These are phyloP conservation scores for Baccha elongata DNA, from an alignment of 2,888 invertebrate species.

Conservation along the genomic window DNA sequence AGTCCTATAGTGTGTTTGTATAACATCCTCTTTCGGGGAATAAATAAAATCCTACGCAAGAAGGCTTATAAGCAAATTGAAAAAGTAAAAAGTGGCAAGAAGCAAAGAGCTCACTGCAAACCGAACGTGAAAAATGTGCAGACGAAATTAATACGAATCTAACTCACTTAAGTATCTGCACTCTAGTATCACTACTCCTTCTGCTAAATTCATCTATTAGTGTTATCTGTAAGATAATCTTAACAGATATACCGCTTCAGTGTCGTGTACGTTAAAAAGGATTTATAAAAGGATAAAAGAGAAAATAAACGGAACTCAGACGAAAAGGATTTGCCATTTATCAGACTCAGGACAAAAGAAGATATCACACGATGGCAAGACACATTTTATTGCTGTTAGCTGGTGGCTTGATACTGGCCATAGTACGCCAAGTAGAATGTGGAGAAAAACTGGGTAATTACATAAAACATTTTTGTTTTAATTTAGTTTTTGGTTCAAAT, in stretches of 20 bases:
- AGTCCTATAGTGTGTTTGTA: background rate
- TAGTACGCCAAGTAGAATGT: slow-evolving; percentile 64
- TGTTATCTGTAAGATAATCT: slow-evolving; percentile 69
- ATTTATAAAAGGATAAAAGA: slow-evolving; percentile 33
- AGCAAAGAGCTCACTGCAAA: slow-evolving; percentile 31
- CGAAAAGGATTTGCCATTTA: slow-evolving; percentile 46
- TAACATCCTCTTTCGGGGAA: background rate
- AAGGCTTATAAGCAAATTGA: slow-evolving; percentile 47
- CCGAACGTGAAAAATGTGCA: slow-evolving; percentile 62
- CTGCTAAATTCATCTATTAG: slow-evolving; percentile 58
- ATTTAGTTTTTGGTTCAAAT: background rate
- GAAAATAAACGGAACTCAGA: slow-evolving; percentile 40
- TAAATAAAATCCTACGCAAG: slow-evolving; percentile 10
- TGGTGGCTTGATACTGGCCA: slow-evolving; percentile 66
- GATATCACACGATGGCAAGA: slow-evolving; percentile 58
- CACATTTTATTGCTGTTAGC: slow-evolving; percentile 70
- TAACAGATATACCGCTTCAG: slow-evolving; percentile 37
- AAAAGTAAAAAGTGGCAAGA: slow-evolving; percentile 45
- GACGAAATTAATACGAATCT: slow-evolving; percentile 51
- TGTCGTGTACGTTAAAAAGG: slow-evolving; percentile 32
- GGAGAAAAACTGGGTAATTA: slow-evolving; percentile 71
- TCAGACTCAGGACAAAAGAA: slow-evolving; percentile 43
- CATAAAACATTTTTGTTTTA: slow-evolving; percentile 21
- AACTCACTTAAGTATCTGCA: slow-evolving; percentile 20
- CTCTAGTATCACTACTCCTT: slow-evolving; percentile 31